Evolutionary conservation across 2,113 vertebrate species (phyloP).

Genomic region (Anhinga anhinga): DNA sequence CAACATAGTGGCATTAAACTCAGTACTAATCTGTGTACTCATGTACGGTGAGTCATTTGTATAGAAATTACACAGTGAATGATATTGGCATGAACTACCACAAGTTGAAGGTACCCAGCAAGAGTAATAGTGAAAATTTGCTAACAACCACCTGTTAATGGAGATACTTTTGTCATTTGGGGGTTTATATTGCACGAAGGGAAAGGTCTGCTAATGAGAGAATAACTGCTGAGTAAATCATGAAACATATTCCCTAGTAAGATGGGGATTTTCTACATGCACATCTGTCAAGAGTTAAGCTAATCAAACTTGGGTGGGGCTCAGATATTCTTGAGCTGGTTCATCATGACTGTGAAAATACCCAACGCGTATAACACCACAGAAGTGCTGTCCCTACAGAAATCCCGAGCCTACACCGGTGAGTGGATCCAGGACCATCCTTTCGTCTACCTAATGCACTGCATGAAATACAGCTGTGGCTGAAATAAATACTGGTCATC

Average conservation of each 20-base stretch:
- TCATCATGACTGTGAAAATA: not conserved
- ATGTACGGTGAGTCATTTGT: not conserved
- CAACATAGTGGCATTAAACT: not conserved
- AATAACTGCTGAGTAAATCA: not conserved
- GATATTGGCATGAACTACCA: not conserved
- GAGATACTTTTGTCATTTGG: not conserved
- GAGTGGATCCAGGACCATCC: not conserved
- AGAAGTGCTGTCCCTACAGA: not conserved
- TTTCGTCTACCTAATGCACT: fast-evolving
- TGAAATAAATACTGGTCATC: not conserved
- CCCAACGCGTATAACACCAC: fast-evolving
- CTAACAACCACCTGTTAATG: not conserved
- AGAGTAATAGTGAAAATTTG: slow-evolving; percentile 34
- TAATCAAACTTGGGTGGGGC: not conserved
- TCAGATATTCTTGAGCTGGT: not conserved
- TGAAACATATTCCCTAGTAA: not conserved
- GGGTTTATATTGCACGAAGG: not conserved
- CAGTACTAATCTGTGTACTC: slow-evolving; percentile 7
- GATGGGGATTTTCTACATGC: not conserved
- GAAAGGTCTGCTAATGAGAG: not conserved
- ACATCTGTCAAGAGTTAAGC: not conserved
- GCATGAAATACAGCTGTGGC: fast-evolving
- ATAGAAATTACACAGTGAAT: slow-evolving; percentile 15
- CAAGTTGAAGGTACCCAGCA: not conserved
- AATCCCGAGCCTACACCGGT: fast-evolving